Evolutionary conservation across 2,888 invertebrate genomes (phyloP).

Genomic region (Boloria euphrosyne): DNA sequence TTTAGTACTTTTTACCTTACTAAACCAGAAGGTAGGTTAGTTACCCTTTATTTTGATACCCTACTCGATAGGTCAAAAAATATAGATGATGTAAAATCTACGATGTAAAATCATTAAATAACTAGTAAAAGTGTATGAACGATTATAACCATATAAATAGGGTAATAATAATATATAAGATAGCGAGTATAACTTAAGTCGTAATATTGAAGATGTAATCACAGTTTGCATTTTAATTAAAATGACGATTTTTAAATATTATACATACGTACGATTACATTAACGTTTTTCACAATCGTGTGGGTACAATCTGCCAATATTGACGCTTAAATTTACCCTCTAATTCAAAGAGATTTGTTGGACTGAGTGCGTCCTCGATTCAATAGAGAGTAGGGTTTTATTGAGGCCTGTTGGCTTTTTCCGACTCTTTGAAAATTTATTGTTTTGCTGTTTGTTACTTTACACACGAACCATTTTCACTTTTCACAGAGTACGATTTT

Average conservation of each 20-base stretch:
- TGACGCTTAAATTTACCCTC: conserved; percentile 33
- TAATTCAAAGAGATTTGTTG: conserved; percentile 38
- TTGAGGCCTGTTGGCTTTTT: conserved; percentile 25
- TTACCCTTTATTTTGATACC: too few relatives aligned
- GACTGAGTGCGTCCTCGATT: conserved; percentile 26
- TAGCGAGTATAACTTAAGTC: too few relatives aligned
- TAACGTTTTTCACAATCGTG: conserved; percentile 23
- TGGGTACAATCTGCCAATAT: conserved; percentile 34
- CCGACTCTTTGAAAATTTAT: conserved; percentile 1
- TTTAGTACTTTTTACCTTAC: too few relatives aligned
- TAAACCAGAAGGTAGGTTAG: too few relatives aligned
- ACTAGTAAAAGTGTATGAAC: too few relatives aligned
- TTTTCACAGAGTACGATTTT: background rate
- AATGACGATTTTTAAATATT: background rate
- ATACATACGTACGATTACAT: background rate
- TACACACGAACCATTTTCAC: background rate
- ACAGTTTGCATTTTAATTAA: background rate
- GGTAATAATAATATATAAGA: too few relatives aligned
- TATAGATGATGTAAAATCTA: too few relatives aligned
- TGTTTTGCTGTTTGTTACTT: conserved; percentile 3
- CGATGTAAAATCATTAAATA: too few relatives aligned
- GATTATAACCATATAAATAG: too few relatives aligned
- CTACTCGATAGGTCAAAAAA: too few relatives aligned
- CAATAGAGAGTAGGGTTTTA: conserved; percentile 28
- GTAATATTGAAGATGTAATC: too few relatives aligned